A percentile compares a stretch with the other conserved stretches of the same genome.
phyloP scores from a whole-genome alignment of 2,888 invertebrate genomes.

The Hypercompe scribonia region DNA sequence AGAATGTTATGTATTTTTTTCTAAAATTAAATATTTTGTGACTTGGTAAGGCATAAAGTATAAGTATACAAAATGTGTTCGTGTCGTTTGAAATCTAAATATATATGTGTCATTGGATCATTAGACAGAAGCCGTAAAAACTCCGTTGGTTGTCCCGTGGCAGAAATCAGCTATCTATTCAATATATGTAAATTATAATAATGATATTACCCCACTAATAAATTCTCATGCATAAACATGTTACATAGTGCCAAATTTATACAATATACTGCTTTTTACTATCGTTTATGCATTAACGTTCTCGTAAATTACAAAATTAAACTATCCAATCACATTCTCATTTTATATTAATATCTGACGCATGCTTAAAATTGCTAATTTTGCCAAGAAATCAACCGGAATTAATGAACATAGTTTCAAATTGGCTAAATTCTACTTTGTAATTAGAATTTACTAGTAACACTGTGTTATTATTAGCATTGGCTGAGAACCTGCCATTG shows the following conservation, averaged over 20 bases:
- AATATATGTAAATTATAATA: not conserved
- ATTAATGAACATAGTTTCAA: conserved; percentile 30
- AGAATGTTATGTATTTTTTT: too few relatives aligned
- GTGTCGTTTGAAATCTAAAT: not conserved
- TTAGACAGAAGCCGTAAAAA: not conserved
- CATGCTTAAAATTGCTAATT: not conserved
- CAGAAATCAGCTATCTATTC: not conserved
- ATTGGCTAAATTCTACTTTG: conserved; percentile 25
- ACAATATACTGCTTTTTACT: not conserved
- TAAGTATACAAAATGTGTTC: too few relatives aligned
- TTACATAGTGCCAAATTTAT: not conserved
- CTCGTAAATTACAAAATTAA: not conserved
- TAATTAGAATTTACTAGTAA: conserved; percentile 35
- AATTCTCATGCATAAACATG: not conserved
- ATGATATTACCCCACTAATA: not conserved
- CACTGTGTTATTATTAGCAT: conserved; percentile 38
- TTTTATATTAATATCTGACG: not conserved
- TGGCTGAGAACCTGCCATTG: conserved; percentile 38
- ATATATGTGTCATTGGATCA: not conserved
- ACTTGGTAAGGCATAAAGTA: too few relatives aligned
- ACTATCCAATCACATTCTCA: not conserved
- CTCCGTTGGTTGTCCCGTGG: not conserved
- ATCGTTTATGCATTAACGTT: not conserved
- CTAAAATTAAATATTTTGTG: too few relatives aligned
- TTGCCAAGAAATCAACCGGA: not conserved